Conservation (phyloP, 2,888 invertebrate genomes). For the Agonum fuliginosum region DNA sequence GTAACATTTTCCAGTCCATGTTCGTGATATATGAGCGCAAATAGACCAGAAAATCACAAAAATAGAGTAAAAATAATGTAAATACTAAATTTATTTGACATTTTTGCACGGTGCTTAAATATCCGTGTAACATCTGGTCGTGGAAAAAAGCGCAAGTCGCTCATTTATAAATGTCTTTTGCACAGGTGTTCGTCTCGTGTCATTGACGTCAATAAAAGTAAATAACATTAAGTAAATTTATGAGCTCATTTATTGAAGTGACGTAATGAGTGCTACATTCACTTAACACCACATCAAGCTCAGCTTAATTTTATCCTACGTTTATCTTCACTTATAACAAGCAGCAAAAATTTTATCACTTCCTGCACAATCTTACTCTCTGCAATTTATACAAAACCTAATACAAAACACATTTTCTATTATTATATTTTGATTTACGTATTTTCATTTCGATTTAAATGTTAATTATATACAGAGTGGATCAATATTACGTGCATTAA, state of each 20-base stretch:
- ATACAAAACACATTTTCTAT: too few relatives aligned
- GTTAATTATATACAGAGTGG: too few relatives aligned
- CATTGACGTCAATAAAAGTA: constrained; percentile 44
- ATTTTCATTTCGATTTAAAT: too few relatives aligned
- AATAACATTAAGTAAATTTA: constrained; percentile 46
- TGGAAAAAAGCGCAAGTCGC: neutral
- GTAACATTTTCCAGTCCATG: neutral
- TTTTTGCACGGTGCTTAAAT: neutral
- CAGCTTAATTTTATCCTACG: constrained; percentile 15
- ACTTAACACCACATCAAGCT: constrained; percentile 31
- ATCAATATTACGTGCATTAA: too few relatives aligned
- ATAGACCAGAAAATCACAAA: neutral
- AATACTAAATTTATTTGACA: constrained; percentile 19
- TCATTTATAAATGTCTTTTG: constrained; percentile 44
- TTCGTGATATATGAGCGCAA: neutral
- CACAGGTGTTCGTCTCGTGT: constrained; percentile 44
- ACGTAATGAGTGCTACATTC: constrained; percentile 36
- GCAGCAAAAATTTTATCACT: neutral
- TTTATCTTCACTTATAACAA: constrained; percentile 25
- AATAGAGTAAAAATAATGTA: constrained; percentile 15
- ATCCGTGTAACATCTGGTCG: constrained; percentile 46
- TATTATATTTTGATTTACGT: too few relatives aligned
- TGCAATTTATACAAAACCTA: too few relatives aligned
- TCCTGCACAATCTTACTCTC: constrained; percentile 3
- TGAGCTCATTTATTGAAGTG: constrained; percentile 21